Conservation (phyloP, 92 coral and sea anemone species). For the Phenganax marumi region DNA sequence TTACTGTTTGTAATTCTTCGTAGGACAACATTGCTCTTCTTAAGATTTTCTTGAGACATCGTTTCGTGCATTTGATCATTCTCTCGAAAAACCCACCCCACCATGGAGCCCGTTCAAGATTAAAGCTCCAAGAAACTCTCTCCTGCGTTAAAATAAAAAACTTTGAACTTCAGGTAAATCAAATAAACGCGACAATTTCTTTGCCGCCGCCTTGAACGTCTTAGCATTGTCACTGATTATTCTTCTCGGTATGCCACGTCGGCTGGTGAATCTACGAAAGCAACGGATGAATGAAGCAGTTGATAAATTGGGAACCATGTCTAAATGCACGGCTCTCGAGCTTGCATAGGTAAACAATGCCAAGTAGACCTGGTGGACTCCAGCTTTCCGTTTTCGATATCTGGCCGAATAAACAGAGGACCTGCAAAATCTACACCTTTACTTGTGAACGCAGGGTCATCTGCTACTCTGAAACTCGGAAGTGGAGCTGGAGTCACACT, state of each 20-base stretch:
- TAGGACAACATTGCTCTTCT: constrained; percentile 5
- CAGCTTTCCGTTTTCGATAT: no score
- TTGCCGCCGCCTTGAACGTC: neutral
- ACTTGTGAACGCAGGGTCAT: neutral
- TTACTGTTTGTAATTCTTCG: constrained; percentile 10
- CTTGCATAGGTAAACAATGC: constrained; percentile 16
- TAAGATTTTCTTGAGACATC: constrained; percentile 22
- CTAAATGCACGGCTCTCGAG: constrained; percentile 10
- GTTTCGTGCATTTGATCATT: constrained; percentile 21
- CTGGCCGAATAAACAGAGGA: no score
- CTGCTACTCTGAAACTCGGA: constrained; percentile 19
- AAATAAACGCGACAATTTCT: neutral
- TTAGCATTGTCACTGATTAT: constrained; percentile 18
- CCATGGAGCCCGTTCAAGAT: constrained; percentile 6
- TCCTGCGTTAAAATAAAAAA: neutral
- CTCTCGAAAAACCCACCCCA: neutral
- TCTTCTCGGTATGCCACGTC: neutral
- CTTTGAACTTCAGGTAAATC: constrained; percentile 8
- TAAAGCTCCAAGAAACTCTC: constrained; percentile 23
- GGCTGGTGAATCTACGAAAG: constrained; percentile 12
- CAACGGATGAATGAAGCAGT: neutral
- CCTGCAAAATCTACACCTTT: no score
- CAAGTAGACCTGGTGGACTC: no score
- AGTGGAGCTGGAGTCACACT: constrained; percentile 41
- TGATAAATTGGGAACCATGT: neutral